Evolutionary conservation across 2,888 invertebrate species (phyloP).

Genomic region (Tetragnatha montana): DNA sequence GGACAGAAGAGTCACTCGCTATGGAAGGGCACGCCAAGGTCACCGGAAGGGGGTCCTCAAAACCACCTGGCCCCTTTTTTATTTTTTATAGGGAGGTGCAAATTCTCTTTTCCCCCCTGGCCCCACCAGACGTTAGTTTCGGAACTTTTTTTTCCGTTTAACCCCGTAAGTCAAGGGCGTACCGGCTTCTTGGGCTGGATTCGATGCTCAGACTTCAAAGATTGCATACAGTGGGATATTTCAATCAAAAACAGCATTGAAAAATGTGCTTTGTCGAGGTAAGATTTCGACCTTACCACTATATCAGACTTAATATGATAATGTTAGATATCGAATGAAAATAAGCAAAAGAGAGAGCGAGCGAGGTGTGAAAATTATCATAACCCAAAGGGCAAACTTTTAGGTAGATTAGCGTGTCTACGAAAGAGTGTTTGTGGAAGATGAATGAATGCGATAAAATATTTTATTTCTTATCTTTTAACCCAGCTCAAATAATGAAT

Average conservation of each 20-base stretch:
- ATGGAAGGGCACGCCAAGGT: conserved; percentile 51
- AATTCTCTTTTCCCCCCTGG: conserved; percentile 11
- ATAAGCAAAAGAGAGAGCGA: too few relatives aligned
- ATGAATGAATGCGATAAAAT: too few relatives aligned
- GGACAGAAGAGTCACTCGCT: conserved; percentile 42
- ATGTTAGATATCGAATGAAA: too few relatives aligned
- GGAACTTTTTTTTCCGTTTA: conserved; percentile 34
- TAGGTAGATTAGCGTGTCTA: background rate
- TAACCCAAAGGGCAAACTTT: background rate
- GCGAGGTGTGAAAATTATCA: background rate
- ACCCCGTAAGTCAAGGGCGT: conserved; percentile 59
- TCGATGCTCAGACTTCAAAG: too few relatives aligned
- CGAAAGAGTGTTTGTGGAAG: too few relatives aligned
- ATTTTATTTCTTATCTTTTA: too few relatives aligned
- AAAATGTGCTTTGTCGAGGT: too few relatives aligned
- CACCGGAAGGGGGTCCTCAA: conserved; percentile 52
- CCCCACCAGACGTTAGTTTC: conserved; percentile 24
- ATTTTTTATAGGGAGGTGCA: conserved; percentile 52
- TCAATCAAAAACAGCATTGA: too few relatives aligned
- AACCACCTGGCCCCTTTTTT: conserved; percentile 55
- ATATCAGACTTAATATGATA: too few relatives aligned
- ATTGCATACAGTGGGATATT: too few relatives aligned
- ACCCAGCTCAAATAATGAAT: too few relatives aligned
- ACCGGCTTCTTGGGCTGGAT: background rate
- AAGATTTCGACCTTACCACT: too few relatives aligned